A percentile compares a stretch with the other conserved stretches of the same genome.
These are phyloP conservation scores for Chymomyza amoena DNA, from an alignment of 2,888 invertebrate genomes.

Conservation along the genomic window DNA sequence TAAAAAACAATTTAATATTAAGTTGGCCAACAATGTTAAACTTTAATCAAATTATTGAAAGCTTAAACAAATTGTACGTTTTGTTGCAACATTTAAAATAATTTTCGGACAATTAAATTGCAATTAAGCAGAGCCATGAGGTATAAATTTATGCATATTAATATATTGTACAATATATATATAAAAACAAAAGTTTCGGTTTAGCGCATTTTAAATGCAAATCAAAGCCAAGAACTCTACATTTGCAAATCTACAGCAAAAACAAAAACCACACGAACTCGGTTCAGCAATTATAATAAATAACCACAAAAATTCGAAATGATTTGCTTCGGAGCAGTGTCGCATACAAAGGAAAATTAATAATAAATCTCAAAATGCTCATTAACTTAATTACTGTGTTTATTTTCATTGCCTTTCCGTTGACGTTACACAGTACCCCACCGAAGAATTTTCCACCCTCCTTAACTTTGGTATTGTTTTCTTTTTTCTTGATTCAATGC, in stretches of 20 bases:
- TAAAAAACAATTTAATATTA: conserved; percentile 58
- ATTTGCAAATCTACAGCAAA: conserved; percentile 1
- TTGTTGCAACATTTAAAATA: conserved; percentile 42
- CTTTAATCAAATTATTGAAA: not conserved
- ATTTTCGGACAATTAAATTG: conserved; percentile 57
- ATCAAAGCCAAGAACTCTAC: conserved; percentile 26
- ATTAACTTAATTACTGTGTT: conserved; percentile 75
- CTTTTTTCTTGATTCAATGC: conserved; percentile 45
- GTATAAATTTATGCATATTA: conserved; percentile 43
- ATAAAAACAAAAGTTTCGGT: conserved; percentile 37
- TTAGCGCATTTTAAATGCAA: conserved; percentile 58
- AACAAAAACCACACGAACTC: conserved; percentile 25
- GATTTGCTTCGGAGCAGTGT: conserved; percentile 40
- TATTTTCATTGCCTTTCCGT: conserved; percentile 74
- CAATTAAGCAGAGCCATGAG: conserved; percentile 49
- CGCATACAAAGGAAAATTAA: conserved; percentile 60
- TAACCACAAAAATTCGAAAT: conserved; percentile 53
- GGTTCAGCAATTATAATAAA: conserved; percentile 63
- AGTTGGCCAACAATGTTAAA: not conserved
- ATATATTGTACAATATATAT: not conserved
- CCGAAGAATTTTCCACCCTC: not conserved
- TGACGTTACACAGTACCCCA: conserved; percentile 25
- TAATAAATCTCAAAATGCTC: conserved; percentile 76
- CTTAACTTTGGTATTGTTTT: conserved; percentile 22
- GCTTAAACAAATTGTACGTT: not conserved